Evolutionary conservation across 2,797 vertebrate genomes (phyloP).

Genomic region (Coilia nasus): DNA sequence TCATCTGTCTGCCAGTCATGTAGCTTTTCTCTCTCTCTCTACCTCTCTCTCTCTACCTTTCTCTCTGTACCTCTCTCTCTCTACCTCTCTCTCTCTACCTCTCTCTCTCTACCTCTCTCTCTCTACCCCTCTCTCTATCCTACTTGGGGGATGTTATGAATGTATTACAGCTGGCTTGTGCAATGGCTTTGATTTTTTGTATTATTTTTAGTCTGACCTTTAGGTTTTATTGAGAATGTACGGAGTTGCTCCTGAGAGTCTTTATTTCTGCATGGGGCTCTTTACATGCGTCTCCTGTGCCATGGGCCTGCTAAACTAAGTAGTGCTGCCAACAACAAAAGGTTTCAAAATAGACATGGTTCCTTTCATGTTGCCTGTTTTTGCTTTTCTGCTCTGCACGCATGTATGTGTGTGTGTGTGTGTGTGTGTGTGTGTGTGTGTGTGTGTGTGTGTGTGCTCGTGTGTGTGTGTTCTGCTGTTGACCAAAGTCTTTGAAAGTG

Average conservation of each 20-base stretch:
- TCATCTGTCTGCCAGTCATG: neutral
- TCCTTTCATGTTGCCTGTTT: neutral
- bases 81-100: neutral
- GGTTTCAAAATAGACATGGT: neutral
- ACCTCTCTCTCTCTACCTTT: neutral
- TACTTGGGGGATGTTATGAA: neutral
- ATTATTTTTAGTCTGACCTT: neutral
- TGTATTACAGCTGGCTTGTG: neutral
- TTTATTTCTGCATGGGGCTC: neutral
- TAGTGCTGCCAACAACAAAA: conserved; percentile 5
- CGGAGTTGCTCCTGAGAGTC: neutral
- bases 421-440: conserved; percentile 22
- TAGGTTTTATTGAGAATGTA: neutral
- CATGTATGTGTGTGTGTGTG: conserved; percentile 5
- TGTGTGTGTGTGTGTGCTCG: conserved; percentile 18
- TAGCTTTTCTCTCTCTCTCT: neutral
- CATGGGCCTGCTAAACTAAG: neutral
- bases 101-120: neutral
- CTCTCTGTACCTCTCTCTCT: too few species aligned
- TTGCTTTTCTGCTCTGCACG: neutral
- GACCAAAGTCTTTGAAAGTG: neutral
- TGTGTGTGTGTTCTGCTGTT: neutral
- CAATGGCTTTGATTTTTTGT: neutral
- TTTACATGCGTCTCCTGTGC: neutral
- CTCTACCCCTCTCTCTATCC: neutral